Conservation (phyloP, 2,888 invertebrate genomes). For the Malacosoma neustria region DNA sequence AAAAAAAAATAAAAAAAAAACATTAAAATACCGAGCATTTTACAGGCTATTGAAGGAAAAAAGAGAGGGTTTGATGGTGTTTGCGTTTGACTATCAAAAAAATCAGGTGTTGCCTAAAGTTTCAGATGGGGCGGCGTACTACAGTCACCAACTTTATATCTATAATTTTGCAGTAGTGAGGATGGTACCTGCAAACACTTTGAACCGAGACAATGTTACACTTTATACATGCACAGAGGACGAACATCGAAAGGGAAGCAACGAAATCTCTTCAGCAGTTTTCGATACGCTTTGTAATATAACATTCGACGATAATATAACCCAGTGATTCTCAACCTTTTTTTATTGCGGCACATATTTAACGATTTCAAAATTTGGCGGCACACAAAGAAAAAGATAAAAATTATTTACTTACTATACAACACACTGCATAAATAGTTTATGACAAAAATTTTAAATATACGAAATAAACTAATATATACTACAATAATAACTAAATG, state of each 20-base stretch:
- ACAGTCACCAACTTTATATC: slow-evolving; percentile 19
- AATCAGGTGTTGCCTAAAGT: slow-evolving; percentile 18
- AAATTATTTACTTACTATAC: too few species aligned
- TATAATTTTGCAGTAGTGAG: slow-evolving; percentile 18
- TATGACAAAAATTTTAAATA: too few species aligned
- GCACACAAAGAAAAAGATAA: too few species aligned
- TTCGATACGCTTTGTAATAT: slow-evolving; percentile 10
- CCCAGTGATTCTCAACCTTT: too few species aligned
- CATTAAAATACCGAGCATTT: slow-evolving; percentile 12
- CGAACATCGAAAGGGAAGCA: slow-evolving; percentile 17
- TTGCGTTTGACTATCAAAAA: slow-evolving; percentile 15
- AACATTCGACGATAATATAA: slow-evolving; percentile 8
- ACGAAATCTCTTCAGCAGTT: slow-evolving; percentile 19
- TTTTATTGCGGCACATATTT: too few species aligned
- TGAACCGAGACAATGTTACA: slow-evolving; percentile 13
- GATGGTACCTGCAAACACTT: slow-evolving; percentile 12
- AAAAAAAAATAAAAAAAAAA: too few species aligned
- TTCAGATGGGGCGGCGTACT: slow-evolving; percentile 18
- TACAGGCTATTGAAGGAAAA: slow-evolving; percentile 11
- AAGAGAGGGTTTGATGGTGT: slow-evolving; percentile 7
- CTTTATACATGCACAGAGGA: slow-evolving; percentile 19
- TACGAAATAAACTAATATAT: too few species aligned
- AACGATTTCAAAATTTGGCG: too few species aligned
- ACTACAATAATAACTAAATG: too few species aligned
- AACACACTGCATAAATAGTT: too few species aligned